These are phyloP conservation scores for Nerophis ophidion DNA, from an alignment of 2,113 vertebrate genomes.

Conservation along the genomic window DNA sequence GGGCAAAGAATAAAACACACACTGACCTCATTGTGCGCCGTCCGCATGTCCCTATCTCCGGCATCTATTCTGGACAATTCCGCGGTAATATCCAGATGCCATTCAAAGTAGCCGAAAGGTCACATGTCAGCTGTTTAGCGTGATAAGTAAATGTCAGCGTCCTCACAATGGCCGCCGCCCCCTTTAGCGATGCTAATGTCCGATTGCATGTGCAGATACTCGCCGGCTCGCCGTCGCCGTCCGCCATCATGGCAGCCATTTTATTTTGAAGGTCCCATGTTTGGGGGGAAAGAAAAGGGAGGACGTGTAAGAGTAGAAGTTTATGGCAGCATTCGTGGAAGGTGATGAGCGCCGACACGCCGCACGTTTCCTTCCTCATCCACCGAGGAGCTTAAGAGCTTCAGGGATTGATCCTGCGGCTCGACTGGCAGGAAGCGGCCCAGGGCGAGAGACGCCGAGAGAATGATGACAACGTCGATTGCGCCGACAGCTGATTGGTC, in stretches of 20 bases:
- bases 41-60: background rate
- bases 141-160: constrained; percentile 75
- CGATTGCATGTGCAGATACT: constrained; percentile 52
- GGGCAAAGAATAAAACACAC: background rate
- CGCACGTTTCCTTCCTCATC: constrained; percentile 33
- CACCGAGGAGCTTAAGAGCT: constrained; percentile 31
- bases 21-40: background rate
- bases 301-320: too few relatives aligned
- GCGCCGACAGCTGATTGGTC: background rate
- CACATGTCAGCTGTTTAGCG: constrained; percentile 61
- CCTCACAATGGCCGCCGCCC: constrained; percentile 53
- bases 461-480: constrained; percentile 35
- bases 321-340: background rate
- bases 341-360: constrained; percentile 19
- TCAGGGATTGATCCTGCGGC: constrained; percentile 34
- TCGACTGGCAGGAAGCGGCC: constrained; percentile 29
- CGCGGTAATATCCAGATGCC: constrained; percentile 68
- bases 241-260: too few relatives aligned
- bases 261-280: too few relatives aligned
- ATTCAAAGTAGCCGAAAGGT: constrained; percentile 74
- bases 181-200: constrained; percentile 64
- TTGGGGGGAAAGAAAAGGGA: too few relatives aligned
- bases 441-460: constrained; percentile 15
- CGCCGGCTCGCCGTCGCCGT: background rate
- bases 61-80: constrained; percentile 52